Base-by-base conservation (phyloP, 2,888 invertebrate species). In the Bellardia pandia region DNA sequence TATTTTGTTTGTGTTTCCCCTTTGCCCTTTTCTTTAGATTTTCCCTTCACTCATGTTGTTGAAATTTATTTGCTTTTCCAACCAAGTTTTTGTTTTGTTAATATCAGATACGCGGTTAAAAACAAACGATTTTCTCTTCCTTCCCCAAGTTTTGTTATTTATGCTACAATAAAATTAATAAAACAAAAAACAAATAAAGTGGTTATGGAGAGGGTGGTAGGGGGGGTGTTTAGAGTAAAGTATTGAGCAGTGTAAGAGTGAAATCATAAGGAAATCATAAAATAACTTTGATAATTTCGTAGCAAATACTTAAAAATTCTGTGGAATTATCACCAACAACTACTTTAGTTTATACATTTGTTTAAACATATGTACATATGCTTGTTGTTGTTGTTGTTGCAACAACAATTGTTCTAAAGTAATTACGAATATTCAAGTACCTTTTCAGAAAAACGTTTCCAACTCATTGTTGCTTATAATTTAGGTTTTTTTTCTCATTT, bases 61-160 rank as follows among this genome's bases (percentile, higher is more conserved):
- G 11, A 30, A 30, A 30, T n/a, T 45, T 66, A 37, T 69, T 60
- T 62, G 7, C 30, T 66, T 72, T 4, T 74, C 23, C 0, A 51
- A 16, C 2, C 58, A 11, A 64, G 64, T 72, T 58, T 60, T 33
- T 23, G 23, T 23, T 45, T 45, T 76, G 30, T 30, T 51, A n/a
- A 42, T 16, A 9, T 56, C 58, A 72, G 51, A 84, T 78, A 84
- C 14, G 78, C 84, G 84, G 78, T 42, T 51, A 84, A 84, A 56
- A 74, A 78, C 84, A 84, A 84, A 84, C 58, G 78, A 14, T 84
- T 84, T 84, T n/a, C 69, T 33, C 68, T 33, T 56, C 64, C 64
- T 71, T 45, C 56, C 62, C 76, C 23, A 33, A 11, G 30, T 64
- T 80, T 64, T 45, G 56, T 82, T 76, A 68, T 74, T 56, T 58